These are phyloP conservation scores for Epiblema foenella DNA, from an alignment of 2,888 invertebrate species.

Conservation along the genomic window DNA sequence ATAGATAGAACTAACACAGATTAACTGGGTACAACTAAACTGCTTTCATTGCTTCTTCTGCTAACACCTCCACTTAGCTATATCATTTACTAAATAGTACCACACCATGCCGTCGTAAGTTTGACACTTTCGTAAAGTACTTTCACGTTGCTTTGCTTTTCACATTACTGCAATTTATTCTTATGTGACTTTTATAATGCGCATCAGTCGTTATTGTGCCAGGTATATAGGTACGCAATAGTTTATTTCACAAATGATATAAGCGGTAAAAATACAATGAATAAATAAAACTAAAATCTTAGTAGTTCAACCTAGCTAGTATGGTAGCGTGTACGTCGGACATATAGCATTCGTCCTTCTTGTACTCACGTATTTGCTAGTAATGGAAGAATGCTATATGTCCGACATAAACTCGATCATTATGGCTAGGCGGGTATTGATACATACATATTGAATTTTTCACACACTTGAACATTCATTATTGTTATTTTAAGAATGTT, in stretches of 20 bases:
- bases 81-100: constrained; percentile 1
- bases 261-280: neutral
- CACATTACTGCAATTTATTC: neutral
- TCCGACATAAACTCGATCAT: no score
- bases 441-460: no score
- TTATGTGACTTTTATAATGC: neutral
- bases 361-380: no score
- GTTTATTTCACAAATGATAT: neutral
- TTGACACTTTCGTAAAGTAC: neutral
- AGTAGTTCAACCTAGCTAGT: no score
- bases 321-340: no score
- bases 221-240: neutral
- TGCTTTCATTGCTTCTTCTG: constrained; percentile 42
- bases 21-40: constrained; percentile 19
- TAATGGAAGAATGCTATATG: no score
- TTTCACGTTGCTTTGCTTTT: neutral
- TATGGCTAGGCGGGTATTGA: no score
- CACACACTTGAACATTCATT: neutral
- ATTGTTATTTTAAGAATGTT: neutral
- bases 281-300: neutral
- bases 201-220: neutral
- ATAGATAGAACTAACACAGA: constrained; percentile 1
- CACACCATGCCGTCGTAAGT: constrained; percentile 9
- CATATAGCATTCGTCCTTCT: no score
- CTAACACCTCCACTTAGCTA: constrained; percentile 22